Evolutionary conservation across 2,797 vertebrate species (phyloP), one percentile per base, ranked within the genome.

Genomic region (Echiichthys vipera): DNA sequence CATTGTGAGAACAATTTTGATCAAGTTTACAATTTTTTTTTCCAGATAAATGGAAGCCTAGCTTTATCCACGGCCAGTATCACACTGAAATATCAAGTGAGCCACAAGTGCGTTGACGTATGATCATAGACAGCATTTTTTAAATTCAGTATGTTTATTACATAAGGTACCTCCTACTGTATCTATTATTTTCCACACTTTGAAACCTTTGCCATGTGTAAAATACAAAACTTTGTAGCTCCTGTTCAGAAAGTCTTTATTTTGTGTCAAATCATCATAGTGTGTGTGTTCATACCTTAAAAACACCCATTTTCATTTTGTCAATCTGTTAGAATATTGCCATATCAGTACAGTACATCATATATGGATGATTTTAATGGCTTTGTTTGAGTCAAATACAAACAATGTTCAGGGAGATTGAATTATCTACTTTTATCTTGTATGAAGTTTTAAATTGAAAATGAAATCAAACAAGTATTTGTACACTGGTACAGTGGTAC

Each of bases 391-490:
- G 81, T 92, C 86, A 83, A 85, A 84, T 84, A 89, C 83, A 80
- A 86, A n/a, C n/a, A n/a, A 85, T 74, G 72, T 91, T 90, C 90
- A 92, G 89, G 86, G 91, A 90, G 85, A 90, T 90, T 91, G 76
- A 91, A 88, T 92, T 90, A 91, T 92, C 91, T 91, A 81, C 84
- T 93, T 94, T 92, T 89, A 91, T 93, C 92, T 95, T 95, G 92
- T 94, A 94, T 91, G 88, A 84, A 89, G 91, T 93, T 94, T 93
- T 91, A 94, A 95, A 93, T 79, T 86, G 90, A 89, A 93, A 94
- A 94, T 95, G 93, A 95, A 92, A 91, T 88, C 70, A 84, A 92
- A 86, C 70, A 88, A 89, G 82, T 90, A 89, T 93, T 93, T 93
- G 90, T 92, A 91, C 53, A 67, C 24, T 15, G n/a, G n/a, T n/a